Evolutionary conservation across 2,888 invertebrate genomes (phyloP), one percentile per base, ranked within the genome.

Genomic region (Proisotoma minuta): DNA sequence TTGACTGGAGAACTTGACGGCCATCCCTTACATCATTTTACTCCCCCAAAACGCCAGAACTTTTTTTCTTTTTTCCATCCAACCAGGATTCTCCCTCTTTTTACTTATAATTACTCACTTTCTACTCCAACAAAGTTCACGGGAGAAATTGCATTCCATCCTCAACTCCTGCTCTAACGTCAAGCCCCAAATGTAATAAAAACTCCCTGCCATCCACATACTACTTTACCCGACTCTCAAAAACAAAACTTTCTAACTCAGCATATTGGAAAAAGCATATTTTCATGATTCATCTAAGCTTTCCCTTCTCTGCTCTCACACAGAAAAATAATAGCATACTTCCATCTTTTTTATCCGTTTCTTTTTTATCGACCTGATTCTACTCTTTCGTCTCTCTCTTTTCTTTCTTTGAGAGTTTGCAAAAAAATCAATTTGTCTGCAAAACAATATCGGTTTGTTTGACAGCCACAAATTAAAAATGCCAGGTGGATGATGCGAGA

Each of bases 1-100:
- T 34, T 15, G 8, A 34, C 34, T 34, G 8, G 22, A n/a, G n/a
- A n/a, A 59, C 59, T 69, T 71, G 71, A 71, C 71, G 69, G 71
- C 69, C 71, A 71, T 71, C 64, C 65, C 51, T 61, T 61, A 61
- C 43, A 58, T 57, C 61, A 65, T 49, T 49, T 22, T 24, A 34
- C 23, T 49, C 23, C 49, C 18, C 8, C 49, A 47, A n/a, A n/a
- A 54, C 49, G 57, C 57, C 62, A 59, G 49, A 53, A 34, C 34
- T 34, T 34, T 34, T 34, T 10, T 34, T 15, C 34, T 8, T 34
- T 8, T 56, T 27, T 50, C 54, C 43, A 54, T 50, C 58, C 22
- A 51, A 22, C 50, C n/a, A 40, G 34, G 29, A 23, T 22, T 47
- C 26, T 62, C 49, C 28, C 56, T 50, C 20, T 54, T 59, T 53